A percentile compares a stretch with the other conserved stretches of the same genome.
phyloP scores from a whole-genome alignment of 2,888 invertebrate genomes.

The Nymphalis urticae region DNA sequence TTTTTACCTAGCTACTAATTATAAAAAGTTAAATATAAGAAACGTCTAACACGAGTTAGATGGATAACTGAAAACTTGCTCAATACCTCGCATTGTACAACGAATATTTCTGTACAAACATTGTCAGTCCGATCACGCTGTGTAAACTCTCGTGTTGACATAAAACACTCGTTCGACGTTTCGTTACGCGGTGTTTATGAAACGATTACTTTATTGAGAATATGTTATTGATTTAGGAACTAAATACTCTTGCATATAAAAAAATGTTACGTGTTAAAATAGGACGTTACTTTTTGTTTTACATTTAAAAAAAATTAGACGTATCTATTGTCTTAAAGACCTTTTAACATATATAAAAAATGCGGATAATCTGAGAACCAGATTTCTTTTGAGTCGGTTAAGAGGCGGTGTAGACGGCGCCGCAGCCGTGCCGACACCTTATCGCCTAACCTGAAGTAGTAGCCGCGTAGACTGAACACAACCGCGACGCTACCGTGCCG shows the following conservation, averaged over 20 bases:
- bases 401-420: too few species aligned
- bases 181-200: constrained; percentile 1
- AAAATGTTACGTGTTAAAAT: not conserved
- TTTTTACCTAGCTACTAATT: too few species aligned
- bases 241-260: not conserved
- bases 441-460: too few species aligned
- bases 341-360: too few species aligned
- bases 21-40: too few species aligned
- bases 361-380: too few species aligned
- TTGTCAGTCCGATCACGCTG: constrained; percentile 41
- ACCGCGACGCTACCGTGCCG: too few species aligned
- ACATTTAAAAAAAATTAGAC: not conserved
- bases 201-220: constrained; percentile 6
- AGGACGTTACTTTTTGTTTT: not conserved
- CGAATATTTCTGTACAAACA: constrained; percentile 29
- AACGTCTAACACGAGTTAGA: not conserved
- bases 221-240: not conserved
- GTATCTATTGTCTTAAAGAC: too few species aligned
- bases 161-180: constrained; percentile 11
- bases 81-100: not conserved
- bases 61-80: not conserved
- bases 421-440: too few species aligned
- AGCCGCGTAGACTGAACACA: too few species aligned
- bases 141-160: constrained; percentile 21
- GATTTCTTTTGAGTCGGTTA: too few species aligned